Percentiles rank a stretch among this genome's conserved stretches.
phyloP scores from a whole-genome alignment of 2,888 invertebrate genomes.

The Orchesella flavescens region DNA sequence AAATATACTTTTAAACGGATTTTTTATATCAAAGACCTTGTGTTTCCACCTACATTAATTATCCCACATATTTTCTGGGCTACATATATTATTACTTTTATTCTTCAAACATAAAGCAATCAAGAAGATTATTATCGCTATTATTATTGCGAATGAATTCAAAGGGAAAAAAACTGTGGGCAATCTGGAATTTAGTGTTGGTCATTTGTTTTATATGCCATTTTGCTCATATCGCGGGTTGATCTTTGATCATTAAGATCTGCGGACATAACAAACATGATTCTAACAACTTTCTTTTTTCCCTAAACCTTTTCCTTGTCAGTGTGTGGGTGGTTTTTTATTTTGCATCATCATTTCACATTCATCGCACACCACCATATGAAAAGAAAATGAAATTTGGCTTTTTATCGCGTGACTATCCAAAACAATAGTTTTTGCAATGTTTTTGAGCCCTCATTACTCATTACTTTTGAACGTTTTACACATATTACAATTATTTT shows the following conservation, averaged over 20 bases:
- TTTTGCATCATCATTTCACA: not conserved
- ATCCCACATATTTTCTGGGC: conserved; percentile 13
- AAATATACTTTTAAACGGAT: conserved; percentile 3
- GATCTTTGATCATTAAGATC: not conserved
- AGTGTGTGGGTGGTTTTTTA: conserved; percentile 17
- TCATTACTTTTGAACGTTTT: conserved; percentile 1
- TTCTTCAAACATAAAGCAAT: conserved; percentile 17
- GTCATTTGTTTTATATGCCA: not conserved
- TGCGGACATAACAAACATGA: not conserved
- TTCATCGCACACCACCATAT: not conserved
- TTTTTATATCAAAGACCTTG: conserved; percentile 27
- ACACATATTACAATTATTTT: conserved; percentile 35
- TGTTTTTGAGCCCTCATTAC: not conserved
- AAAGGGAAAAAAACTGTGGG: not conserved
- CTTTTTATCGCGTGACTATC: conserved; percentile 2
- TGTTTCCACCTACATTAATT: conserved; percentile 43
- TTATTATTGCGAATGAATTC: conserved; percentile 15
- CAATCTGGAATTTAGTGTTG: conserved; percentile 7
- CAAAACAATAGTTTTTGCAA: not conserved
- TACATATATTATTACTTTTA: not conserved
- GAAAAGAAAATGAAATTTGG: conserved; percentile 10
- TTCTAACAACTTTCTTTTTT: conserved; percentile 47
- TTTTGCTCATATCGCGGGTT: not conserved
- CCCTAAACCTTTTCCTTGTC: not conserved
- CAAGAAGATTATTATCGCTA: conserved; percentile 15